Evolutionary conservation across 92 coral and sea anemone species (phyloP), one percentile per base, ranked within the genome.

Genomic region (Pocillopora grandis): DNA sequence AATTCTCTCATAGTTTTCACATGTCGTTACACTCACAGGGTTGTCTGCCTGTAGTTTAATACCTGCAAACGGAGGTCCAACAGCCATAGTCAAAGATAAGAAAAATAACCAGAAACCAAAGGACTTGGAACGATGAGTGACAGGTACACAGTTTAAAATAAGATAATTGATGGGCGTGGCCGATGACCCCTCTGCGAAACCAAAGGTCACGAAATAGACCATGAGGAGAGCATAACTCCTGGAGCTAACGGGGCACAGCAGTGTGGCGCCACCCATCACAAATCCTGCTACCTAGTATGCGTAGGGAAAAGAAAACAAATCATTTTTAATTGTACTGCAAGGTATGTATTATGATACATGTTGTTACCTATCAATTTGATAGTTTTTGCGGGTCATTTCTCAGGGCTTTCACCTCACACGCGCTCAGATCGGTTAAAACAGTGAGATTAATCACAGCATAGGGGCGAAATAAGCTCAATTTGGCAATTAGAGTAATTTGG

Each of bases 11-110:
- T 42, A 42, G 5, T 42, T 3, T 42, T 42, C 4, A 42, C 52
- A 42, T 7, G 52, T 42, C 52, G 4, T 42, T 7, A 42, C 52
- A 42, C 6, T 7, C 8, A 42, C 52, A 42, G 52, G 8, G 52
- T 12, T 7, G 18, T 16, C 1, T 59, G 18, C 14, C 62, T 59
- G 62, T 59, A 12, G 14, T 59, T 59, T 10, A 12, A 66, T 67
- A 67, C 72, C 72, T 67, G 72, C 72, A 67, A 67, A 67, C 33
- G 72, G 72, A 23, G 72, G 72, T 12, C 72, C 72, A 67, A 67
- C 12, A 67, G 72, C 72, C 72, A 67, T 67, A 23, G 70, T 65
- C 0, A 65, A 65, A 16, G 72, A 67, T 21, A 67, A 21, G 72
- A 21, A 67, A 67, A 67, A 67, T 15, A 67, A 67, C 72, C 72